Evolutionary conservation across 2,113 vertebrate genomes (phyloP).

Genomic region (Accipiter virgatus): DNA sequence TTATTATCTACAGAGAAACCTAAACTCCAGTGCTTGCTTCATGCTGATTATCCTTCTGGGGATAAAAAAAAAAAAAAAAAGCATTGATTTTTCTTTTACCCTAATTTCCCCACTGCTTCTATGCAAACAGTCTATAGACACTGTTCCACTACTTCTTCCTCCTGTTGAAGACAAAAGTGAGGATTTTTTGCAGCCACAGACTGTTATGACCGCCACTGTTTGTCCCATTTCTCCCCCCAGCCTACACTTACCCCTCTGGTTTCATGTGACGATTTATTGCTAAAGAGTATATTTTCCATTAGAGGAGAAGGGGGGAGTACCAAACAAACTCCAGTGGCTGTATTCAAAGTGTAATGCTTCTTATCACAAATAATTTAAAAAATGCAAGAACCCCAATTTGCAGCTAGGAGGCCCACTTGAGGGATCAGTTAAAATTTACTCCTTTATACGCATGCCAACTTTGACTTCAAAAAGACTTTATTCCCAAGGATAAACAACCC

Average conservation of each 20-base stretch:
- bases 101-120: background rate
- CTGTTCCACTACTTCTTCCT: background rate
- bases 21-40: background rate
- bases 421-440: constrained; percentile 81
- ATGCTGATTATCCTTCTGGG: background rate
- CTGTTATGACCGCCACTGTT: background rate
- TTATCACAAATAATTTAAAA: constrained; percentile 73
- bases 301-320: background rate
- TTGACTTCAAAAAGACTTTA: constrained; percentile 98
- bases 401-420: constrained; percentile 77
- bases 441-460: constrained; percentile 96
- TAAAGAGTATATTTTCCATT: constrained; percentile 9
- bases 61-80: background rate
- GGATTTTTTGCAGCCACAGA: background rate
- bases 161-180: background rate
- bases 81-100: background rate
- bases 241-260: background rate
- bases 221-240: constrained; percentile 27
- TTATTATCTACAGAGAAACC: background rate
- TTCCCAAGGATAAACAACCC: constrained; percentile 98
- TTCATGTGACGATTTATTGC: constrained; percentile 28
- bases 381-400: constrained; percentile 75
- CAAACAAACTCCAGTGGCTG: constrained; percentile 65
- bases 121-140: background rate
- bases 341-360: constrained; percentile 71